Conservation (phyloP, 2,888 invertebrate species). For the Agrochola circellaris region DNA sequence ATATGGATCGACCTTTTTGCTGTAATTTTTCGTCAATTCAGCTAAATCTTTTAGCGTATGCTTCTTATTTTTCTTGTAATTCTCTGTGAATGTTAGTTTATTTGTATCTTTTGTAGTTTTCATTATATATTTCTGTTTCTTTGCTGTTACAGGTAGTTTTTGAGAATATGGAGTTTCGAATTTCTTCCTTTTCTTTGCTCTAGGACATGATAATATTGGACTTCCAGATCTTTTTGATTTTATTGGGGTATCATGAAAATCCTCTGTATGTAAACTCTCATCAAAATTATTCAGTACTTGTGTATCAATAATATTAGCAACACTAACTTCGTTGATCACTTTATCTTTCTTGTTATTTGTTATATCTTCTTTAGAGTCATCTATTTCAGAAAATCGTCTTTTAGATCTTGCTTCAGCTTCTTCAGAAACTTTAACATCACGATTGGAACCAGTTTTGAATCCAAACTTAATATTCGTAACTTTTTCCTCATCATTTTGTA, state of each 20-base stretch:
- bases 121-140: constrained; percentile 23
- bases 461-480: constrained; percentile 5
- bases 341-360: constrained; percentile 28
- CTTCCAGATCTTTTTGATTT: constrained; percentile 81
- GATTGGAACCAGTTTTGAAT: constrained; percentile 45
- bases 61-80: constrained; percentile 80
- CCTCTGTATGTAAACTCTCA: constrained; percentile 80
- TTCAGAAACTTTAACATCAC: constrained; percentile 24
- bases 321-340: constrained; percentile 8
- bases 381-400: constrained; percentile 51
- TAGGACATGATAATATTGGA: constrained; percentile 84
- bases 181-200: constrained; percentile 78
- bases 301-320: constrained; percentile 77
- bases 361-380: constrained; percentile 8
- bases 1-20: constrained; percentile 67
- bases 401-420: constrained; percentile 48
- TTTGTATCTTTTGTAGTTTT: constrained; percentile 57
- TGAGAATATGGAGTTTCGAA: constrained; percentile 81
- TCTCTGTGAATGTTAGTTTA: neutral
- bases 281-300: constrained; percentile 84
- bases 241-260: constrained; percentile 75
- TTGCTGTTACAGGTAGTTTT: constrained; percentile 25
- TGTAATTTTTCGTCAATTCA: constrained; percentile 60
- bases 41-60: constrained; percentile 74
- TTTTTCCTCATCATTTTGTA: neutral